Base-by-base conservation (phyloP, 2,888 invertebrate genomes). In the Drosophila eohydei region DNA sequence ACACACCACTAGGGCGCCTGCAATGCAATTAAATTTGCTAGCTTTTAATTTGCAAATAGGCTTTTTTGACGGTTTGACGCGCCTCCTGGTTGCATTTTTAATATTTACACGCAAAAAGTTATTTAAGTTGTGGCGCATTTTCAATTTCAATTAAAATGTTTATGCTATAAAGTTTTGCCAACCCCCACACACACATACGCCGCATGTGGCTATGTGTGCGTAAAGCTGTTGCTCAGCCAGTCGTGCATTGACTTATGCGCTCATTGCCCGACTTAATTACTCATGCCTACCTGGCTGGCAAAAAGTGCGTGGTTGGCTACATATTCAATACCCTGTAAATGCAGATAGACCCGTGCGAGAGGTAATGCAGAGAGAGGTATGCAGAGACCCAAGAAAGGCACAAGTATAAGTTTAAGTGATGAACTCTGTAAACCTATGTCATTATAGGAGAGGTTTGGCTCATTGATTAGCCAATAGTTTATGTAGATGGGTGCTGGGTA, bases 91-190 rank as follows among this genome's bases (percentile, higher is more conserved):
- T 48, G 32, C 54, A 55, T 70, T 74, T 83, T 75, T 74, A 74
- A 80, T 85, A 67, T 82, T 82, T 79, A 71, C 81, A 71, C 75
- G 73, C 79, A 86, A 72, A 82, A 78, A 80, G 80, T 73, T 83
- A 81, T 84, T 87, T 81, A 84, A 85, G 82, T 86, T 87, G 84
- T 43, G 85, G 84, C 60, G 67, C 74, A 78, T 82, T 84, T 85
- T 84, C 87, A 84, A 84, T 87, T 87, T 86, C 81, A 86, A 85
- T 85, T 87, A 87, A 81, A 86, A 84, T 71, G 73, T 68, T 76
- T 74, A 62, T 66, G 67, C 65, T 68, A 77, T 78, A 65, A 83
- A 85, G 51, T 81, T 71, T 52, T 52, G 32, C 60, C 62, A 62
- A 52, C 50, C 52, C 54, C 54, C 34, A 46, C 30, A 60, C 56